Conservation (phyloP, 2,888 invertebrate genomes). For the Mimas tiliae region DNA sequence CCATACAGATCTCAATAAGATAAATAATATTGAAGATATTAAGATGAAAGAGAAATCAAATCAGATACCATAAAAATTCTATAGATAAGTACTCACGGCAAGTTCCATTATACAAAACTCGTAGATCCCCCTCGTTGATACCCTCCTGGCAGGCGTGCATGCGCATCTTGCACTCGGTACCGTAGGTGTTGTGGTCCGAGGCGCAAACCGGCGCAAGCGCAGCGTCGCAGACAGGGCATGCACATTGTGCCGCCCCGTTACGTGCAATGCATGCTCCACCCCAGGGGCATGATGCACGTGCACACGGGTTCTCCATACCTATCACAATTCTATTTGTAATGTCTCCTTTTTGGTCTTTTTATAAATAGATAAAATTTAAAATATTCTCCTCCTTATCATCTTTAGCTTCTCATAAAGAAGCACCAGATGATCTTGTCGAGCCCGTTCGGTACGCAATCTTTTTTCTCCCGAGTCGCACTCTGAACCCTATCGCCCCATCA, state of each 20-base stretch:
- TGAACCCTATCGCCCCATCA: too few relatives aligned
- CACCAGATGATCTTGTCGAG: too few relatives aligned
- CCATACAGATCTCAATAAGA: too few relatives aligned
- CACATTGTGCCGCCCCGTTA: slow-evolving; percentile 86
- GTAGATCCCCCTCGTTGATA: slow-evolving; percentile 86
- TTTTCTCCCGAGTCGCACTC: too few relatives aligned
- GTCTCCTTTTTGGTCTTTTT: too few relatives aligned
- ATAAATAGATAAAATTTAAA: too few relatives aligned
- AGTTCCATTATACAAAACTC: slow-evolving; percentile 85
- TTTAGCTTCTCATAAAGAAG: too few relatives aligned
- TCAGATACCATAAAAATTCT: not conserved
- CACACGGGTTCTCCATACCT: slow-evolving; percentile 86
- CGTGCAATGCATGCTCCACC: slow-evolving; percentile 88
- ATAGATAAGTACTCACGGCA: slow-evolving; percentile 67
- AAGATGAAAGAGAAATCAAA: too few relatives aligned
- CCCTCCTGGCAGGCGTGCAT: slow-evolving; percentile 91
- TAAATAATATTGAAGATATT: too few relatives aligned
- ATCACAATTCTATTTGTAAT: slow-evolving; percentile 4
- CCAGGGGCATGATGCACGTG: slow-evolving; percentile 85
- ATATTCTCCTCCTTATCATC: too few relatives aligned
- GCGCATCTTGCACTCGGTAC: slow-evolving; percentile 92
- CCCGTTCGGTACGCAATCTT: too few relatives aligned
- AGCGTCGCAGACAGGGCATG: slow-evolving; percentile 90
- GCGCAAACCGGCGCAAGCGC: slow-evolving; percentile 91
- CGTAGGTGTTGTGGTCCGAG: slow-evolving; percentile 91